phyloP scores from a whole-genome alignment of 2,113 vertebrate species.

The Bolborhynchus lineola region DNA sequence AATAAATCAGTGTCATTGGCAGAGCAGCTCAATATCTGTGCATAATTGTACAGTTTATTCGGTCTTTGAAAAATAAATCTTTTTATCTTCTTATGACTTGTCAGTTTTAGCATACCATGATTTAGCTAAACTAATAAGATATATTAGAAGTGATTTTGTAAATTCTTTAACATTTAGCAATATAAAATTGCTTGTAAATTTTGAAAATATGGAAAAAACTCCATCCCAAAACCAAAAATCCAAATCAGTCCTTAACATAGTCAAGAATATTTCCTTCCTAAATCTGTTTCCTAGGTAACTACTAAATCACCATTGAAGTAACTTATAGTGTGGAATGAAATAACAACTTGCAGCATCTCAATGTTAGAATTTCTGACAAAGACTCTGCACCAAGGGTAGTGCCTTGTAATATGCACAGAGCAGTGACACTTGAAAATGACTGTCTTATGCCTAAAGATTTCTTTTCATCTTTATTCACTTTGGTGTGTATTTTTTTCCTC shows the following conservation, averaged over 20 bases:
- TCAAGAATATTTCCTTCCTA: neutral
- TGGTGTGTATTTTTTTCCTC: neutral
- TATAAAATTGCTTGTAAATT: neutral
- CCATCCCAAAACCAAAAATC: neutral
- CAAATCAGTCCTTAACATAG: neutral
- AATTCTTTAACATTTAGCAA: neutral
- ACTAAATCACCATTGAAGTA: neutral
- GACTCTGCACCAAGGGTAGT: neutral
- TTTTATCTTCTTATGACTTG: neutral
- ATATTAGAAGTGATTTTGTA: neutral
- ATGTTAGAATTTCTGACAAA: neutral
- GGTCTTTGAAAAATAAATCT: neutral
- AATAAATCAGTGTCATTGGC: neutral
- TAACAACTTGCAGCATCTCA: neutral
- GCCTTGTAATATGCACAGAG: neutral
- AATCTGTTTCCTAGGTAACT: constrained; percentile 59
- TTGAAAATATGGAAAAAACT: neutral
- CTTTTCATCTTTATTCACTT: neutral
- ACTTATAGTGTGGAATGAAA: neutral
- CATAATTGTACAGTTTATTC: neutral
- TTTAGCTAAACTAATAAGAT: neutral
- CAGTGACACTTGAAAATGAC: neutral
- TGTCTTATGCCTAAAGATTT: neutral
- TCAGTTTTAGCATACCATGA: neutral
- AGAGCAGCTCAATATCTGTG: neutral